Conservation (phyloP, 2,888 invertebrate species). For the Acleris literana region DNA sequence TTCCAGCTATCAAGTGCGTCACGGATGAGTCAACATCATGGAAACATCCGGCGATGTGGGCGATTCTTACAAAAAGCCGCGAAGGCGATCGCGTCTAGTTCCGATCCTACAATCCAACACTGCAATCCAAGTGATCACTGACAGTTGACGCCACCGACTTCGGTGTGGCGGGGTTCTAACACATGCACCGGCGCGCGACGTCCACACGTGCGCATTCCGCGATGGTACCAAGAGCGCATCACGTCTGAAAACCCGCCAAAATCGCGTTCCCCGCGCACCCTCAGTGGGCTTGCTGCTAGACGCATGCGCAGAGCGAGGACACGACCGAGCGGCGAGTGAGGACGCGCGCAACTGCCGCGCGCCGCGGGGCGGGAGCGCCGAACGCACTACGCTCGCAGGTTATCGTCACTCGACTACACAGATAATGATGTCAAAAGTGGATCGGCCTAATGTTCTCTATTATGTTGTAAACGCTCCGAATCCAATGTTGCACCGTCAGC, state of each 20-base stretch:
- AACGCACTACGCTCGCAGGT: constrained; percentile 71
- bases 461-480: constrained; percentile 77
- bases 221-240: constrained; percentile 69
- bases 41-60: constrained; percentile 68
- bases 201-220: constrained; percentile 73
- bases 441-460: constrained; percentile 81
- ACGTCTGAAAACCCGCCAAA: constrained; percentile 79
- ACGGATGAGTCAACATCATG: constrained; percentile 81
- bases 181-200: constrained; percentile 54
- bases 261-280: constrained; percentile 69
- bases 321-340: constrained; percentile 63
- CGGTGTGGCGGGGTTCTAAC: constrained; percentile 60
- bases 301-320: constrained; percentile 49
- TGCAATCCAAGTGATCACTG: constrained; percentile 80
- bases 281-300: constrained; percentile 44
- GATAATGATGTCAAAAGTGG: constrained; percentile 84
- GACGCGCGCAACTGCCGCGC: constrained; percentile 73
- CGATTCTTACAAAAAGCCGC: constrained; percentile 71
- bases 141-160: constrained; percentile 69
- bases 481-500: constrained; percentile 60
- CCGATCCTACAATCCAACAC: constrained; percentile 78
- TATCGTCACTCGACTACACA: constrained; percentile 80
- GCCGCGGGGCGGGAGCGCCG: constrained; percentile 73
- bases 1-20: constrained; percentile 80
- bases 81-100: constrained; percentile 58